A percentile compares a stretch with the other conserved stretches of the same genome.
Conservation (phyloP, 2,888 invertebrate genomes). For the Macrophya alboannulata region DNA sequence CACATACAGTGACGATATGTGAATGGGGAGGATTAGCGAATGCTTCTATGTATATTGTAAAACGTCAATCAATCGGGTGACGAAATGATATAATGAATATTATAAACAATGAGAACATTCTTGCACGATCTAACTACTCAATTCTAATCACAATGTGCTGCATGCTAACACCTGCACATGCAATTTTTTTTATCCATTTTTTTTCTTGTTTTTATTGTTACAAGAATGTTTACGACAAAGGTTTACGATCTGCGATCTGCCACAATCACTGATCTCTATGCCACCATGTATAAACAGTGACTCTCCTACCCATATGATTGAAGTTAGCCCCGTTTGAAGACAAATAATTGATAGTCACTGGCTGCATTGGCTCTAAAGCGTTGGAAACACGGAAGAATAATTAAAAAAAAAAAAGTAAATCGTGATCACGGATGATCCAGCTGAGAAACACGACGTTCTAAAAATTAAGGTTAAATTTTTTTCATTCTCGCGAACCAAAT, state of each 20-base stretch:
- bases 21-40: not conserved
- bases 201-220: not conserved
- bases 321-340: not conserved
- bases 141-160: not conserved
- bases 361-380: not conserved
- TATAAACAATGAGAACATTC: not conserved
- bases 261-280: no score
- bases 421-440: constrained; percentile 38
- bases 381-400: constrained; percentile 42
- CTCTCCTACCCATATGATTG: not conserved
- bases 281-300: constrained; percentile 20
- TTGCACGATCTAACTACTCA: not conserved
- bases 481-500: constrained; percentile 66
- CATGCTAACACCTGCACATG: not conserved
- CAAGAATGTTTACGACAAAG: not conserved
- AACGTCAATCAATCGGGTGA: constrained; percentile 1
- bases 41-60: not conserved
- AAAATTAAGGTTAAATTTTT: constrained; percentile 66
- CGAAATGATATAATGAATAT: not conserved
- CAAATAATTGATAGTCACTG: constrained; percentile 41
- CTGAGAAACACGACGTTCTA: constrained; percentile 38
- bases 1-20: not conserved
- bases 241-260: no score
- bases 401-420: constrained; percentile 21
- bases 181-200: not conserved